Base-by-base conservation (phyloP, 1,140 invertebrate genomes). In the Nylanderia fulva region DNA sequence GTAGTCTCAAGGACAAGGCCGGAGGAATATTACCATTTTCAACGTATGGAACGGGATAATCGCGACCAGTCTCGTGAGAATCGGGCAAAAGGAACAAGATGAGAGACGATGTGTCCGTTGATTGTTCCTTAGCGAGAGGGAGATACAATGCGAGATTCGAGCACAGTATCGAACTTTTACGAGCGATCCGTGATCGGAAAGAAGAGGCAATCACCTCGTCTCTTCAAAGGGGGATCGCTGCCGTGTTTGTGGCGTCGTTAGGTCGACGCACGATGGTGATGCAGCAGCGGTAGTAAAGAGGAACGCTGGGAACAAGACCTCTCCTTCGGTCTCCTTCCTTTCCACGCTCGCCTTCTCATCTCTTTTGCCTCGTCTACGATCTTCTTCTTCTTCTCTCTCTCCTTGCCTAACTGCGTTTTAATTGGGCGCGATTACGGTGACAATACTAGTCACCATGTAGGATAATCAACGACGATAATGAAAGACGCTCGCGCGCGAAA, bases 381-480 rank as follows among this genome's bases (percentile, higher is more conserved):
- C 27, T 72, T 18, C 69, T 24, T 48, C 33, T 60, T 63, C n/a
- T n/a, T n/a, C n/a, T n/a, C 83, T 64, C 75, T 61, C 87, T 86
- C 68, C 83, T 79, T 61, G 79, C 69, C 61, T 90, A 91, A 92
- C 88, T 90, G 74, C 85, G 90, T 92, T 93, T 93, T 93, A 93
- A 93, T 93, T 93, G 90, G 88, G 75, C 79, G 86, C 90, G 90
- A 93, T 93, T 90, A 90, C 86, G 88, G 86, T 84, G 90, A 92
- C 90, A 90, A 90, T 86, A 86, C 77, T 52, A 76, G 66, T 84
- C 79, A 85, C 64, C 86, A 66, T 85, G 89, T 84, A 86, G 86
- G 63, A 85, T 87, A 77, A 85, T 89, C 63, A 77, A 63, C 36
- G 71, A 33, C 27, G 83, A 75, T 90, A 84, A 90, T 85, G 88